Evolutionary conservation across 2,888 invertebrate genomes (phyloP), one percentile per base, ranked within the genome.

Genomic region (Metacarcinus magister): DNA sequence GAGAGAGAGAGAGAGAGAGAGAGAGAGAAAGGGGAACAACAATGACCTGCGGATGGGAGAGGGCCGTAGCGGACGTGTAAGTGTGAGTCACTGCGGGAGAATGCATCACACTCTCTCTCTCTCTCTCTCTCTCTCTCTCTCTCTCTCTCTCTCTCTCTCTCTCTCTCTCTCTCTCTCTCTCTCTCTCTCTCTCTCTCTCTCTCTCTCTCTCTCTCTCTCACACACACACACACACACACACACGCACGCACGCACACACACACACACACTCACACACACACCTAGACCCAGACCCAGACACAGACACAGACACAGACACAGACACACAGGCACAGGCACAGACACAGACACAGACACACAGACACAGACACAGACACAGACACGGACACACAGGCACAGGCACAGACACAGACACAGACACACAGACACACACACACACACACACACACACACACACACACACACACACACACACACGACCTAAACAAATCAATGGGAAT

Each of bases 401-500:
- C n/a, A n/a, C n/a, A n/a, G n/a, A n/a, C n/a, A n/a, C n/a, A n/a
- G n/a, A n/a, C n/a, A 54, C 54, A 54, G 7, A 54, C 54, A 54
- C 54, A 54, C 54, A 54, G 7, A 67, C 67, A 67, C 67, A 67
- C 7, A 67, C 67, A 67, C 67, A 67, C 67, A 67, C 82, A 32
- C 82, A 32, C 82, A 32, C 82, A 82, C 82, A 82, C 82, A 82
- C 82, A 82, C 75, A 75, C 75, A 75, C 75, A 75, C 75, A 75
- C 75, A 75, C 60, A 75, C 82, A 82, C 82, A 82, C 32, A 82
- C 82, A 82, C 0, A 32, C 32, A 28, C 28, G 67, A 67, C 5
- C 5, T 19, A n/a, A 5, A 67, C 16, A n/a, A n/a, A n/a, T 5
- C 7, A n/a, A 67, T 19, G 67, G 67, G n/a, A 1, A 13, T 54